Evolutionary conservation across 1,140 invertebrate species (phyloP).

Genomic region (Scaptodrosophila lebanonensis): DNA sequence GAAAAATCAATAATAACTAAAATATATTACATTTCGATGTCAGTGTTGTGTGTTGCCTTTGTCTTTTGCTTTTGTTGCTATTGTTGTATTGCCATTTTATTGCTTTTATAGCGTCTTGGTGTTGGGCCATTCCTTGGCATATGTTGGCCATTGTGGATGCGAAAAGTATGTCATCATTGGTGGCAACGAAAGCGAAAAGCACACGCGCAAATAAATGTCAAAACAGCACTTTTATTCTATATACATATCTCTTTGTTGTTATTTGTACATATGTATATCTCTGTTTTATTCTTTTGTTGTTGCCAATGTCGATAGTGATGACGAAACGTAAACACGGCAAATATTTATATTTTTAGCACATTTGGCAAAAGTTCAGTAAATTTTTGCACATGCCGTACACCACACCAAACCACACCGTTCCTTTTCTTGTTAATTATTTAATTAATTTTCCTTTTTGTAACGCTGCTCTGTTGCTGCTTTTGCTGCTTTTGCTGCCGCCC

Average conservation of each 20-base stretch:
- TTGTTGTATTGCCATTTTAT: constrained; percentile 6
- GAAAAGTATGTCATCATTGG: constrained; percentile 36
- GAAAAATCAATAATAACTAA: constrained; percentile 56
- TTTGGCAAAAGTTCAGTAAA: constrained; percentile 46
- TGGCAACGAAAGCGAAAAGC: not conserved
- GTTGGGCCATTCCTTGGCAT: constrained; percentile 31
- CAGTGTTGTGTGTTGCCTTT: constrained; percentile 30
- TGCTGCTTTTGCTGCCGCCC: constrained; percentile 15
- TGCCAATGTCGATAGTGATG: constrained; percentile 30
- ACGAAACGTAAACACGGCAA: constrained; percentile 43
- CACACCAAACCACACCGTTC: not conserved
- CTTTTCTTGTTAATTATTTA: constrained; percentile 57
- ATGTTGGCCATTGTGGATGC: constrained; percentile 44
- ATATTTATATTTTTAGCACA: constrained; percentile 53
- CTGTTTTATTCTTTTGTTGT: too few species aligned
- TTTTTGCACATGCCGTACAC: constrained; percentile 38
- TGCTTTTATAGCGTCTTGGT: constrained; percentile 1
- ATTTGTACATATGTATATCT: too few species aligned
- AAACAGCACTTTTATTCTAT: too few species aligned
- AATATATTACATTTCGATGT: constrained; percentile 52
- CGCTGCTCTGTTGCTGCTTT: constrained; percentile 18
- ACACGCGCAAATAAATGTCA: too few species aligned
- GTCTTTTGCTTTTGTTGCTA: constrained; percentile 34
- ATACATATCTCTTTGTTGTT: too few species aligned
- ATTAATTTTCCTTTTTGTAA: constrained; percentile 50